Base-by-base conservation (phyloP, 2,113 vertebrate genomes). In the Oryzias curvinotus region DNA sequence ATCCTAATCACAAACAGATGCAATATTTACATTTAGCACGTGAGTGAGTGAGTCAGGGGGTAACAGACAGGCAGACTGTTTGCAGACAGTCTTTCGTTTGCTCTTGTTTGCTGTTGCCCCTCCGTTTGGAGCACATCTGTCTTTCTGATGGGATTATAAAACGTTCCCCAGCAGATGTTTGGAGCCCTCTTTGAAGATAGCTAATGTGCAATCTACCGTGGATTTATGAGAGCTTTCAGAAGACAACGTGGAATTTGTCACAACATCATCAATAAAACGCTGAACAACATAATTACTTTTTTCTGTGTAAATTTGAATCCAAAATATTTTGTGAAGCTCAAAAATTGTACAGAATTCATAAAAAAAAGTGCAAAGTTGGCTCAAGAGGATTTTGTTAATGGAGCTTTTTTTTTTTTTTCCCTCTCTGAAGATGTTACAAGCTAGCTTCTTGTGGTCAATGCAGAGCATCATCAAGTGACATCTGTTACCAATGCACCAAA, bases 91-190 rank as follows among this genome's bases (percentile, higher is more conserved):
- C 56, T 72, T 64, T 73, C 42, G 61, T 77, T 73, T 73, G 79
- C 60, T 77, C 46, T 51, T 14, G 25, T 71, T n/a, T 54, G 25
- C 51, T 83, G 72, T 74, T 67, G 73, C 65, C 30, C 42, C 74
- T 28, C 67, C 52, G 67, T 81, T 74, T 56, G 30, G 56, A 67
- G 71, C 84, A 82, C 86, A 87, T 87, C 81, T 86, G 85, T 85
- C 78, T 85, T 78, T 76, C 76, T 87, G 83, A 88, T 83, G 84
- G 85, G 86, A 90, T 88, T 88, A 83, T 83, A 83, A 83, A 84
- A 75, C 75, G 70, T 81, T 81, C 64, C 57, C 73, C 68, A 65
- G 68, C 85, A 85, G 80, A 86, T 87, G 88, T 86, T 83, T 70
- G 63, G 67, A 50, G 67, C 63, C 70, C 63, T 69, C 71, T 82